phyloP scores from a whole-genome alignment of 2,888 invertebrate genomes.

The Heliconius cydno region DNA sequence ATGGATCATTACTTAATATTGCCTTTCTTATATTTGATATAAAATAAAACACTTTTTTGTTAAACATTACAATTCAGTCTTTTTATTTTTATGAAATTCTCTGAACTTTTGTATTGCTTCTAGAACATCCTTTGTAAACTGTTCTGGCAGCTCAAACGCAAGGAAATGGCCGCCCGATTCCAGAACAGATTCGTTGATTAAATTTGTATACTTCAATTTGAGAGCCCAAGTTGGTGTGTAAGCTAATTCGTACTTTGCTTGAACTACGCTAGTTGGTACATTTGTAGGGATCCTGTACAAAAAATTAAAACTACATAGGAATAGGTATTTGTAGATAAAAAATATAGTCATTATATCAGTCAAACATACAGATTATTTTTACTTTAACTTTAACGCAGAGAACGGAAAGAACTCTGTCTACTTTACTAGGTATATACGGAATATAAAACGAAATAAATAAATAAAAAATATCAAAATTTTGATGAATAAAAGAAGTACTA shows the following conservation, averaged over 20 bases:
- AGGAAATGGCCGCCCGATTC: constrained; percentile 92
- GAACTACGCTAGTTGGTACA: constrained; percentile 72
- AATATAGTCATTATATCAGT: too few species aligned
- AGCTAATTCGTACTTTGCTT: constrained; percentile 87
- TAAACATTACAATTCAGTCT: constrained; percentile 49
- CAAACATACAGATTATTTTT: too few species aligned
- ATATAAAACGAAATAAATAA: neutral
- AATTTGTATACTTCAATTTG: constrained; percentile 83
- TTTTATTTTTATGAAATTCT: constrained; percentile 52
- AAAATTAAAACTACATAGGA: neutral
- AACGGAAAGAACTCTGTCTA: neutral
- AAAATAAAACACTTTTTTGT: constrained; percentile 1
- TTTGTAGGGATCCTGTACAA: constrained; percentile 82
- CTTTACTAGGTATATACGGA: neutral
- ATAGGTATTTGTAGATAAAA: neutral
- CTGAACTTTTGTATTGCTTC: constrained; percentile 63
- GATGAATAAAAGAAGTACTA: neutral
- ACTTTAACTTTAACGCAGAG: too few species aligned
- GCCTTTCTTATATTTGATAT: neutral
- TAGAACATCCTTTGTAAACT: constrained; percentile 87
- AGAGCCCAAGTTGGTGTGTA: constrained; percentile 84
- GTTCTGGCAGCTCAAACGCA: constrained; percentile 89
- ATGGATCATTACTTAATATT: too few species aligned
- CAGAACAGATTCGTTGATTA: constrained; percentile 85
- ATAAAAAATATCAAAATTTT: neutral